A percentile compares a stretch with the other conserved stretches of the same genome.
Conservation (phyloP, 2,888 invertebrate genomes). For the Alsophila aescularia region DNA sequence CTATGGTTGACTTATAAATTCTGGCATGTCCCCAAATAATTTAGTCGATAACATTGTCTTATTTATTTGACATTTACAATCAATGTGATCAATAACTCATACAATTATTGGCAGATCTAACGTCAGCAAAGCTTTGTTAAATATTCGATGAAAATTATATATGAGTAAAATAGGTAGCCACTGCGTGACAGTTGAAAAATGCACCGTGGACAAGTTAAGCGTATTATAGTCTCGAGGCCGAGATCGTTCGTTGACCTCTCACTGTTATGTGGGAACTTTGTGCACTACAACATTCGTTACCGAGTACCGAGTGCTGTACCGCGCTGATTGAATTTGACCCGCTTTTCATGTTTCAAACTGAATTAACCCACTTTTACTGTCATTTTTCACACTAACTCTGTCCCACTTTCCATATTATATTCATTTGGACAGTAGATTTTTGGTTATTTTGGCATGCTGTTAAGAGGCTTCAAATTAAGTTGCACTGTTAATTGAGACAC, state of each 20-base stretch:
- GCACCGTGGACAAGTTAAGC: conserved; percentile 53
- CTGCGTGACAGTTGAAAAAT: conserved; percentile 50
- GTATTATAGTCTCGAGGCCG: conserved; percentile 65
- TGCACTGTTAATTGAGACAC: no score
- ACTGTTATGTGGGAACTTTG: conserved; percentile 53
- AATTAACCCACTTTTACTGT: no score
- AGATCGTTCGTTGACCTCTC: conserved; percentile 65
- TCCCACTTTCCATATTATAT: background rate
- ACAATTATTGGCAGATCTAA: no score
- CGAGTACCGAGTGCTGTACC: conserved; percentile 21
- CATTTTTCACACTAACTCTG: background rate
- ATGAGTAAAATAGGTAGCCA: background rate
- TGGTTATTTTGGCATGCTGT: no score
- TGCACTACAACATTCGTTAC: conserved; percentile 41
- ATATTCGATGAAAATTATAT: background rate
- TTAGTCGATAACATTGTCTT: conserved; percentile 3
- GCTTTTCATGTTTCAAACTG: background rate
- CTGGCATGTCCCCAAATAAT: background rate
- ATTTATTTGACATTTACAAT: conserved; percentile 21
- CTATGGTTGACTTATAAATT: conserved; percentile 1
- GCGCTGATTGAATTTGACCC: background rate
- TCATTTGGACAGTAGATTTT: no score
- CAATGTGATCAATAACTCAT: conserved; percentile 1
- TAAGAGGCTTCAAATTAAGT: no score
- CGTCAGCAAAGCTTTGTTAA: background rate